Evolutionary conservation across 2,888 invertebrate genomes (phyloP).

Genomic region (Leptopilina myrica): DNA sequence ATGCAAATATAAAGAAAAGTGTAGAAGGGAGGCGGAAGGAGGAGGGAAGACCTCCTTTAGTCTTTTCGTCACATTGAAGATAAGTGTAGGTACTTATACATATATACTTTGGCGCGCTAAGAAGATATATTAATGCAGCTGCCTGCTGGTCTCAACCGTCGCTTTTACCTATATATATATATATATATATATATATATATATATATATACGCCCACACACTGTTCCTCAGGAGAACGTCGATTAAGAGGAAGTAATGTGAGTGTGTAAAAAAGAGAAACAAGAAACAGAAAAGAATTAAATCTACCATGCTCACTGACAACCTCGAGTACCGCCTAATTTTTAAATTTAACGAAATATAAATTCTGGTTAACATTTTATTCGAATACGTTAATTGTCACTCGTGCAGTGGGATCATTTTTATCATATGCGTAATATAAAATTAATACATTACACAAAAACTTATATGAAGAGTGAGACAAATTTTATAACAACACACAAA

Average conservation of each 20-base stretch:
- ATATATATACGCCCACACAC: constrained; percentile 24
- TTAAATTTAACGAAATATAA: constrained; percentile 12
- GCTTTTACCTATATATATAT: no score
- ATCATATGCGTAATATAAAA: not conserved
- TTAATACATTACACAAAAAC: not conserved
- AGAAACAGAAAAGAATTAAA: constrained; percentile 7
- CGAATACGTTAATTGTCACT: not conserved
- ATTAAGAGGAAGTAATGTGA: constrained; percentile 3
- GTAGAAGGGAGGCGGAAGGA: not conserved
- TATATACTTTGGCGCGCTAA: constrained; percentile 8
- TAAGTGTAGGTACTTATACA: constrained; percentile 8
- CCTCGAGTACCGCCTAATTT: constrained; percentile 9
- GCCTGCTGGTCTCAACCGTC: constrained; percentile 29
- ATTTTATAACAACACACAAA: not conserved
- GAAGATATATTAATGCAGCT: constrained; percentile 28
- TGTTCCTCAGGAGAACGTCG: constrained; percentile 6
- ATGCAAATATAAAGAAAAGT: not conserved
- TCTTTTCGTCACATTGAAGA: constrained; percentile 34
- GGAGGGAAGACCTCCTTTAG: not conserved
- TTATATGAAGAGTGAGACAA: not conserved
- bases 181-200: not conserved
- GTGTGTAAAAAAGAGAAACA: not conserved
- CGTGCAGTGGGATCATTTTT: no score
- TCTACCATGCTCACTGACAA: constrained; percentile 5
- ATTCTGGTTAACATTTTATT: not conserved